Percentiles rank a stretch among this genome's conserved stretches.
phyloP scores from a whole-genome alignment of 2,888 invertebrate genomes.

The Patella depressa region DNA sequence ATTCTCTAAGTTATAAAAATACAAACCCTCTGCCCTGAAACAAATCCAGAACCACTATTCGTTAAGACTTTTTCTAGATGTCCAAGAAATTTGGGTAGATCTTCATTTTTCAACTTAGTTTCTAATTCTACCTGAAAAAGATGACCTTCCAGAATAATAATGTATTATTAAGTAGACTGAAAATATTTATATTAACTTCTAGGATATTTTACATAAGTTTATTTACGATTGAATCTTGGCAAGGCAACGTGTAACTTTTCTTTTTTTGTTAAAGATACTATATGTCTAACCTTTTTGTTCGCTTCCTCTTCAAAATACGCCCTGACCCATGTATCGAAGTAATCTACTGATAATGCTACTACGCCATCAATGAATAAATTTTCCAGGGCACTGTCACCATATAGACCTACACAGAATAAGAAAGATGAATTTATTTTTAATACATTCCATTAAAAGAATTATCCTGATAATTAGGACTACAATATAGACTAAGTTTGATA shows the following conservation, averaged over 20 bases:
- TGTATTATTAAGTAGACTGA: too few species aligned
- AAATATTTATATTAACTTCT: too few species aligned
- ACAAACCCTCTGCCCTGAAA: slow-evolving; percentile 20
- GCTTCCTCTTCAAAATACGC: slow-evolving; percentile 34
- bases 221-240: too few species aligned
- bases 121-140: slow-evolving; percentile 30
- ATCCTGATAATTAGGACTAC: too few species aligned
- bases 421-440: too few species aligned
- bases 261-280: too few species aligned
- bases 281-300: slow-evolving; percentile 27
- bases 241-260: too few species aligned
- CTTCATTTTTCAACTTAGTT: slow-evolving; percentile 28
- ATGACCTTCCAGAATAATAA: too few species aligned
- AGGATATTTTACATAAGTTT: not conserved
- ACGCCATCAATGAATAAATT: slow-evolving; percentile 35
- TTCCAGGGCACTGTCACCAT: slow-evolving; percentile 36
- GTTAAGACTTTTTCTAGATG: slow-evolving; percentile 32
- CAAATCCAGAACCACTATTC: slow-evolving; percentile 27
- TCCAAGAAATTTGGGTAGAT: slow-evolving; percentile 26
- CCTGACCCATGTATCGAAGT: slow-evolving; percentile 26
- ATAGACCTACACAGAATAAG: slow-evolving; percentile 28
- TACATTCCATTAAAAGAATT: too few species aligned
- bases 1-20: too few species aligned
- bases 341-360: slow-evolving; percentile 29
- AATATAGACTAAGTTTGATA: too few species aligned